These are phyloP conservation scores for Molossus molossus DNA, from an alignment of 2,797 vertebrate species.

Conservation along the genomic window DNA sequence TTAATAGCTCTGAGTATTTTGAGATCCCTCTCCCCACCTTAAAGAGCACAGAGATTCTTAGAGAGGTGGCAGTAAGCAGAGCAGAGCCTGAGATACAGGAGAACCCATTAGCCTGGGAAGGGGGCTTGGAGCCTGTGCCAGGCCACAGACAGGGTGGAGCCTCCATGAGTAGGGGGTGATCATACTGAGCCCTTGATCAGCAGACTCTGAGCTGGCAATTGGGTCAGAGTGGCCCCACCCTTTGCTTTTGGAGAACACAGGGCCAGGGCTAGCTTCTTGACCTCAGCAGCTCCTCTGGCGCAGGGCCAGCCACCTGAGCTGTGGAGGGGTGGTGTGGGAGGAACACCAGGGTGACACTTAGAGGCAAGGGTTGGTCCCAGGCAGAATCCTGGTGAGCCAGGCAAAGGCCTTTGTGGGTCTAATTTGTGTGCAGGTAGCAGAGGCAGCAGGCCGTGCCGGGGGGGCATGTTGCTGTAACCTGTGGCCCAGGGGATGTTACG, in stretches of 20 bases:
- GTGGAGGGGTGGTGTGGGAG: conserved; percentile 75
- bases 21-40: conserved; percentile 79
- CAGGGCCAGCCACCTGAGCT: conserved; percentile 79
- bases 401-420: conserved; percentile 52
- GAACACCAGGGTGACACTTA: conserved; percentile 69
- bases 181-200: not conserved
- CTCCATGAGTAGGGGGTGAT: not conserved
- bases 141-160: not conserved
- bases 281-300: conserved; percentile 70
- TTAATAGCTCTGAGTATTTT: conserved; percentile 86
- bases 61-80: conserved; percentile 82
- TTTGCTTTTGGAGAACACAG: conserved; percentile 70
- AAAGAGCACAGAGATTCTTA: conserved; percentile 83
- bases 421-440: conserved; percentile 80
- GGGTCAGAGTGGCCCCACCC: conserved; percentile 68
- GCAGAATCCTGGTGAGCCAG: not conserved
- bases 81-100: conserved; percentile 50
- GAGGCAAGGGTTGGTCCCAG: conserved; percentile 51
- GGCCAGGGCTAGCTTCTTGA: conserved; percentile 71
- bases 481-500: conserved; percentile 94
- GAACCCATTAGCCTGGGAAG: conserved; percentile 55
- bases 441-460: conserved; percentile 83
- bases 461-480: conserved; percentile 87
- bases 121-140: conserved; percentile 49
- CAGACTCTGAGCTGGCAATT: conserved; percentile 57